Evolutionary conservation across 2,113 vertebrate species (phyloP).

Genomic region (Sporophila hypoxantha): DNA sequence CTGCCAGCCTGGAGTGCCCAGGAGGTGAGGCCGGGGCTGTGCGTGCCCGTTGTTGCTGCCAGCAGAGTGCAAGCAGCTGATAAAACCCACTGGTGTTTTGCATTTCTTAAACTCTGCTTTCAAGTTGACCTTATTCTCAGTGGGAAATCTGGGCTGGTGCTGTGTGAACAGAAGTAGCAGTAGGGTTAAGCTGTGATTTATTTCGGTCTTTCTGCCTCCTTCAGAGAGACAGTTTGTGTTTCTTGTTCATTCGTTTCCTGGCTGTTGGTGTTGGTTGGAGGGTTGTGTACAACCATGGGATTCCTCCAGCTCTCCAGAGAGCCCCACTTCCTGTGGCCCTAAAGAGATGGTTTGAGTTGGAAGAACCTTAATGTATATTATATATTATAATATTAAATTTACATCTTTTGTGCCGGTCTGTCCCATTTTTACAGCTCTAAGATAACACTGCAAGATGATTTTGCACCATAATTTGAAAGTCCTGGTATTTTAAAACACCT

Average conservation of each 20-base stretch:
- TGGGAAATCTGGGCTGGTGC: neutral
- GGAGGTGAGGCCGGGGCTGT: neutral
- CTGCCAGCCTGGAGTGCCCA: neutral
- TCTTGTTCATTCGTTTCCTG: neutral
- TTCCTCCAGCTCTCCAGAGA: neutral
- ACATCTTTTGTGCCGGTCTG: neutral
- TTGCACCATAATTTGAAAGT: neutral
- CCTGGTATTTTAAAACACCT: neutral
- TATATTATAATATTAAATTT: neutral
- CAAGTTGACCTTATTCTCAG: neutral
- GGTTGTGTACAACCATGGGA: accelerated
- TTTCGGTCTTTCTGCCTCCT: neutral
- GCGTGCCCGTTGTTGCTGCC: neutral
- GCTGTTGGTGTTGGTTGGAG: neutral
- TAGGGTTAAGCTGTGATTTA: neutral
- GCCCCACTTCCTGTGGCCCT: neutral
- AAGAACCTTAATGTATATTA: neutral
- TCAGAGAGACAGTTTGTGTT: neutral
- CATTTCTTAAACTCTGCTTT: neutral
- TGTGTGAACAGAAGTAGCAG: neutral
- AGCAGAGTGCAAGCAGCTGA: neutral
- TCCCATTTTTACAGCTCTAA: neutral
- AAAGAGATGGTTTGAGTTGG: neutral
- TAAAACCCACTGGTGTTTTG: neutral
- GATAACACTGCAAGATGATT: neutral